Conservation (phyloP, 1,140 invertebrate species). For the Drosophila sucinea region DNA sequence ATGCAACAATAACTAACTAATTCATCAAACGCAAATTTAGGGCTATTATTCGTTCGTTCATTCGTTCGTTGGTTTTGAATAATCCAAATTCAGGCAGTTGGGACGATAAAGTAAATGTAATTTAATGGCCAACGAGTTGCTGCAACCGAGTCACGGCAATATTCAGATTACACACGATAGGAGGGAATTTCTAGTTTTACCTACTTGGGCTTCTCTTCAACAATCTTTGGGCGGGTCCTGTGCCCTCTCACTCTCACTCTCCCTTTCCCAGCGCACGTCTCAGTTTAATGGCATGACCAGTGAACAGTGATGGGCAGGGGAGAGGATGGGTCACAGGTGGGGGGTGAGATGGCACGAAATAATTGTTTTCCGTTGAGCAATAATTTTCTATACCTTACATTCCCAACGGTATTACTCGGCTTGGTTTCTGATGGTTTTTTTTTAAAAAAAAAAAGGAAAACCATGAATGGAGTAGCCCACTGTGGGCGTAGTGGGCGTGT, state of each 20-base stretch:
- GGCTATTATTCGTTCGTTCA: too few species aligned
- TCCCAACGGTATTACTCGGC: constrained; percentile 26
- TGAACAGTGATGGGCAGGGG: too few species aligned
- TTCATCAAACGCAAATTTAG: too few species aligned
- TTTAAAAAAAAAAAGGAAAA: too few species aligned
- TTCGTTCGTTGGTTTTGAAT: too few species aligned
- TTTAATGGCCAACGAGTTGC: constrained; percentile 48
- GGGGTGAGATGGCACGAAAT: constrained; percentile 61
- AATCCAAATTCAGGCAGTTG: constrained; percentile 70
- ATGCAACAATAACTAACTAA: too few species aligned
- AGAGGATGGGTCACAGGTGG: background rate
- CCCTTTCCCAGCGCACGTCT: constrained; percentile 27
- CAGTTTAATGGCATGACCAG: constrained; percentile 54
- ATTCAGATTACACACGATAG: constrained; percentile 75
- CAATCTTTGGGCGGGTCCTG: constrained; percentile 16
- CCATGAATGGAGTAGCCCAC: background rate
- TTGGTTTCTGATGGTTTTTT: background rate
- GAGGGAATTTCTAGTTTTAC: background rate
- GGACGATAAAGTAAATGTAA: constrained; percentile 54
- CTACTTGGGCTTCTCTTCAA: constrained; percentile 18
- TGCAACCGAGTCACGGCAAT: constrained; percentile 71
- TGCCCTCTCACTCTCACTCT: constrained; percentile 9
- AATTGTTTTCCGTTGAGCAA: constrained; percentile 79
- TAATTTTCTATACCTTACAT: constrained; percentile 71
- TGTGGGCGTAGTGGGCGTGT: background rate